These are phyloP conservation scores for Drosophila subquinaria DNA, from an alignment of 2,888 invertebrate species.

Conservation along the genomic window DNA sequence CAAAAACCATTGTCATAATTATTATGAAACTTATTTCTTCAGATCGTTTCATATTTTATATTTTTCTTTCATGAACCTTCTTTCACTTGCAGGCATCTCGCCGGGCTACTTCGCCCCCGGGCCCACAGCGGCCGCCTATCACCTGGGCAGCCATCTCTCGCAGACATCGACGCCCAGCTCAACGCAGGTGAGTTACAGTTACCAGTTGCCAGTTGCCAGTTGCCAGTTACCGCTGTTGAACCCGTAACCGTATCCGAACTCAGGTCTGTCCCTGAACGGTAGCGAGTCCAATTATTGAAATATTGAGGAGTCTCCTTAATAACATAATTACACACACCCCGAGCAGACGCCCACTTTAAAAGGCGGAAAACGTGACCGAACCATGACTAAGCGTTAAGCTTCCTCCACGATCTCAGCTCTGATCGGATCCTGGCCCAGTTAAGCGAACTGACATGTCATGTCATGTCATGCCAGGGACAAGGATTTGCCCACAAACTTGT, in stretches of 20 bases:
- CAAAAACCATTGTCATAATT: conserved; percentile 62
- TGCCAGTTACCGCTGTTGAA: background rate
- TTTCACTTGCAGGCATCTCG: conserved; percentile 84
- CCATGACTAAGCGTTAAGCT: conserved; percentile 69
- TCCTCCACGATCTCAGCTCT: conserved; percentile 39
- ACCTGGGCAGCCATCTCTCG: conserved; percentile 86
- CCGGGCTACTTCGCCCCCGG: conserved; percentile 86
- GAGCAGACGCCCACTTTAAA: conserved; percentile 78
- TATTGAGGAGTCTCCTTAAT: conserved; percentile 65
- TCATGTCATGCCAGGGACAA: conserved; percentile 63
- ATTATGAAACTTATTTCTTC: conserved; percentile 48
- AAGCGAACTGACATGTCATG: conserved; percentile 60
- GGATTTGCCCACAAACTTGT: conserved; percentile 74
- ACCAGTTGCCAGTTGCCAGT: background rate
- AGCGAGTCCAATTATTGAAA: conserved; percentile 74
- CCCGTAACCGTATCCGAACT: background rate
- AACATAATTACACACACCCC: conserved; percentile 81
- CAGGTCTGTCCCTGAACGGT: conserved; percentile 57
- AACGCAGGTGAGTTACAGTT: conserved; percentile 84
- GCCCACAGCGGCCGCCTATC: conserved; percentile 85
- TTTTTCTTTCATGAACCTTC: conserved; percentile 13
- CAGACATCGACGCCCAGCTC: conserved; percentile 84
- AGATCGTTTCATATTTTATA: conserved; percentile 2
- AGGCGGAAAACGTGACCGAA: conserved; percentile 69
- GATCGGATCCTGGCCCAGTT: conserved; percentile 57